Conservation (phyloP, 2,888 invertebrate species). For the Synanthedon myopaeformis region DNA sequence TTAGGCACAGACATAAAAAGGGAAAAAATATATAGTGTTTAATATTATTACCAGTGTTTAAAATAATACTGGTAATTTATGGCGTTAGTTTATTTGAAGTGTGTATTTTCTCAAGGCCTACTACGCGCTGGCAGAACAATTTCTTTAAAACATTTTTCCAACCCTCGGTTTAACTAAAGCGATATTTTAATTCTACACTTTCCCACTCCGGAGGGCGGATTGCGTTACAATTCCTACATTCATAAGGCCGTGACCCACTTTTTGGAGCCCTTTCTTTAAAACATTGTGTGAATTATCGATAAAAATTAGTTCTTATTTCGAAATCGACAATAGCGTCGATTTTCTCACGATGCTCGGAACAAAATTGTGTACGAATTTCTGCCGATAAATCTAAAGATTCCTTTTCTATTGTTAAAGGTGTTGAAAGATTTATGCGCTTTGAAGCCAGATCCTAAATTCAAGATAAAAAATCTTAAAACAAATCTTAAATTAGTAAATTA, state of each 20-base stretch:
- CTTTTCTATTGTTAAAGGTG: constrained; percentile 7
- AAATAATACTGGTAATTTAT: too few species aligned
- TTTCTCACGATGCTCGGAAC: constrained; percentile 1
- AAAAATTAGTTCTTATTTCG: not conserved
- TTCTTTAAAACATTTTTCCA: not conserved
- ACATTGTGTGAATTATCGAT: constrained; percentile 8
- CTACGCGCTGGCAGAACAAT: constrained; percentile 16
- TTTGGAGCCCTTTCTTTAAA: constrained; percentile 7
- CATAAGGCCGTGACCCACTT: constrained; percentile 40
- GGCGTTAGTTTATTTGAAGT: too few species aligned
- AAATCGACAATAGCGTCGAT: not conserved
- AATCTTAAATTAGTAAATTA: too few species aligned
- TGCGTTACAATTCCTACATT: constrained; percentile 24
- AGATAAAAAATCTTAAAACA: constrained; percentile 2
- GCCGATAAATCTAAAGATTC: constrained; percentile 8
- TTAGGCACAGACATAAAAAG: too few species aligned
- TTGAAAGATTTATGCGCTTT: constrained; percentile 8
- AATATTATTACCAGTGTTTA: too few species aligned
- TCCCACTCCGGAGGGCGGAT: constrained; percentile 15
- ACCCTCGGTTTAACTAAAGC: constrained; percentile 13
- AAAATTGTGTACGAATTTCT: constrained; percentile 5
- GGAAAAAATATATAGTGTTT: too few species aligned
- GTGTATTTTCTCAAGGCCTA: constrained; percentile 18
- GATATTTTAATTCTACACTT: constrained; percentile 37
- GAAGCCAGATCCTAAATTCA: not conserved